These are phyloP conservation scores for Ctena decussata DNA, from an alignment of 2,888 invertebrate genomes.

Conservation along the genomic window DNA sequence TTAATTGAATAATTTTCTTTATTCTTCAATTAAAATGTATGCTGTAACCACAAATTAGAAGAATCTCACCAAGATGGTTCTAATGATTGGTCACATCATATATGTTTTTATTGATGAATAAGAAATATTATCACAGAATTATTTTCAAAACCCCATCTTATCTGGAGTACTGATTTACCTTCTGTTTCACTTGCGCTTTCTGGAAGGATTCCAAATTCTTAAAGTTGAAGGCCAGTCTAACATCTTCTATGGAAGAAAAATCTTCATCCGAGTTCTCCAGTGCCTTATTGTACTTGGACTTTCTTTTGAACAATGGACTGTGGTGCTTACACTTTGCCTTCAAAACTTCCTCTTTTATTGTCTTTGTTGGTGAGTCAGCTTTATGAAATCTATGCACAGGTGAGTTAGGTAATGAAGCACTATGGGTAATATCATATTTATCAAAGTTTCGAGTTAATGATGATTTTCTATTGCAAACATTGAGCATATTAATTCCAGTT, in stretches of 20 bases:
- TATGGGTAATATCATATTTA: constrained; percentile 73
- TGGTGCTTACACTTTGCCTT: constrained; percentile 80
- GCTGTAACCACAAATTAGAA: too few species aligned
- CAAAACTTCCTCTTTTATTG: constrained; percentile 76
- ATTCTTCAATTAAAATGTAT: too few species aligned
- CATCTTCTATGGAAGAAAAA: constrained; percentile 73
- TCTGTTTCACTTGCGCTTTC: constrained; percentile 85
- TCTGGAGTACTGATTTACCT: constrained; percentile 80
- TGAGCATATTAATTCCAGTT: background rate
- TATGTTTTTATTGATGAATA: too few species aligned
- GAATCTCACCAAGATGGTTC: too few species aligned
- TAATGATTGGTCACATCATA: too few species aligned
- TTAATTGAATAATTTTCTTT: too few species aligned
- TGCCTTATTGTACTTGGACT: constrained; percentile 69
- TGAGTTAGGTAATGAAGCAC: constrained; percentile 84
- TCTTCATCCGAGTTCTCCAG: constrained; percentile 79
- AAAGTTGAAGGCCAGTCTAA: constrained; percentile 78
- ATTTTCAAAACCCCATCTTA: too few species aligned
- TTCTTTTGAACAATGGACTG: constrained; percentile 81
- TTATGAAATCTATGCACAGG: constrained; percentile 77
- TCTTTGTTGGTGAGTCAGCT: constrained; percentile 72
- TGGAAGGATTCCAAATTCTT: constrained; percentile 85
- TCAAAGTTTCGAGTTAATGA: constrained; percentile 56
- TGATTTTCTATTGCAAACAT: constrained; percentile 42
- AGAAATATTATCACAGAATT: too few species aligned